These are phyloP conservation scores for Peromyscus maniculatus DNA, from an alignment of 2,113 vertebrate genomes.

Conservation along the genomic window DNA sequence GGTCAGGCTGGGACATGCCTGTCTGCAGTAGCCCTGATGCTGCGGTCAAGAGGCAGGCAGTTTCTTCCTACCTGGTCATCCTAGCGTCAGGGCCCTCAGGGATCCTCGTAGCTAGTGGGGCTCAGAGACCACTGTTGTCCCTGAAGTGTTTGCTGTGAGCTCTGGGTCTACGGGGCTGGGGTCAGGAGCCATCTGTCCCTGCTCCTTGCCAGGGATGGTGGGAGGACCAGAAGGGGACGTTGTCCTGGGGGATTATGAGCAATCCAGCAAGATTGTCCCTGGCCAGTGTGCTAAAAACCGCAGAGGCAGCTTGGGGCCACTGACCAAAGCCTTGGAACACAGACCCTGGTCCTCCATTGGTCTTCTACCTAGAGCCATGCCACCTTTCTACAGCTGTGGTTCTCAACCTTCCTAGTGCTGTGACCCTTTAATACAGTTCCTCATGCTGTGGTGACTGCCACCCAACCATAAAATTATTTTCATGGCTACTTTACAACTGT, in stretches of 20 bases:
- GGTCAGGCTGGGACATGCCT: background rate
- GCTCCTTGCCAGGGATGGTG: background rate
- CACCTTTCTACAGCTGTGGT: too few relatives aligned
- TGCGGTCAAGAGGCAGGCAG: background rate
- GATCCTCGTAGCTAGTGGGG: background rate
- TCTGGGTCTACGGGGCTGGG: background rate
- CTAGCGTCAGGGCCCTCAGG: accelerated
- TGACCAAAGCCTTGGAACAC: background rate
- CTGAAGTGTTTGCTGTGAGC: background rate
- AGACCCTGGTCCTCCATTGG: background rate
- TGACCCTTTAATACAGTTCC: background rate
- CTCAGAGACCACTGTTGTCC: background rate
- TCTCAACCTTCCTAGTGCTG: background rate
- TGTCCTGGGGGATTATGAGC: background rate
- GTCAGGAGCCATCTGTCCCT: background rate
- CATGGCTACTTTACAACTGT: background rate
- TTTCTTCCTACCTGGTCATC: too few relatives aligned
- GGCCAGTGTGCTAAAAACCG: background rate
- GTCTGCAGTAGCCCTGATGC: background rate
- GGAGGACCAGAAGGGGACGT: background rate
- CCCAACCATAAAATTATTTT: background rate
- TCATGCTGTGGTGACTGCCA: background rate
- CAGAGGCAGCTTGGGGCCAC: background rate
- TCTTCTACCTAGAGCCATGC: background rate
- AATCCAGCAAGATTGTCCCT: background rate